A percentile compares a stretch with the other conserved stretches of the same genome.
These are phyloP conservation scores for Dysmachus trigonus DNA, from an alignment of 2,888 invertebrate genomes.

Conservation along the genomic window DNA sequence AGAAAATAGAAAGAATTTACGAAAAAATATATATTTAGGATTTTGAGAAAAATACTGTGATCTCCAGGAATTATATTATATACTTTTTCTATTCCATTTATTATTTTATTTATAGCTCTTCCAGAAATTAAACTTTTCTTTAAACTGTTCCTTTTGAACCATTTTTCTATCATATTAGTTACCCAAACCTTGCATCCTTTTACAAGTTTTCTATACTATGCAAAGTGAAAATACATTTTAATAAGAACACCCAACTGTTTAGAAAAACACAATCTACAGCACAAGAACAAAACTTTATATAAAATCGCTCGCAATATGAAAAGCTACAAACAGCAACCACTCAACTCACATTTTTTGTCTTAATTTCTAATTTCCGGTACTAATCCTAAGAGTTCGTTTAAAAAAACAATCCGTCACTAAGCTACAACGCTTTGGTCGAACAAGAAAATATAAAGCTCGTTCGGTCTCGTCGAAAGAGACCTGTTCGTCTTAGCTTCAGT, in stretches of 20 bases:
- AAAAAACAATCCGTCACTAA: background rate
- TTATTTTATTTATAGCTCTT: too few species aligned
- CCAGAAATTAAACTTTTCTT: background rate
- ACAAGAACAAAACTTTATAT: background rate
- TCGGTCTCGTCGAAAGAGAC: slow-evolving; percentile 10
- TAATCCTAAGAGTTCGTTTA: background rate
- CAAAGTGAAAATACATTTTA: background rate
- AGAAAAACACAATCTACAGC: background rate
- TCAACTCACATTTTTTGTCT: background rate
- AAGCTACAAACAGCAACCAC: background rate
- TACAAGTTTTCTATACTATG: background rate
- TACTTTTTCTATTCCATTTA: too few species aligned
- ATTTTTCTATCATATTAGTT: background rate
- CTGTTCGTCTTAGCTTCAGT: slow-evolving; percentile 26
- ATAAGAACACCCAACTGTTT: background rate
- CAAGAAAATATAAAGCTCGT: background rate
- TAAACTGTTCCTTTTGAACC: background rate
- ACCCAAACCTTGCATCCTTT: too few species aligned
- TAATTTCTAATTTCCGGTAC: slow-evolving; percentile 26
- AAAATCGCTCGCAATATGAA: background rate
- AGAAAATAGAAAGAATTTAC: too few species aligned
- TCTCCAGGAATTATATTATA: too few species aligned
- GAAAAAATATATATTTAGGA: too few species aligned
- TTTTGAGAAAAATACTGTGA: too few species aligned
- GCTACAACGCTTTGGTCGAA: background rate